Evolutionary conservation across 2,797 vertebrate genomes (phyloP).

Genomic region (Xiphophorus birchmanni): DNA sequence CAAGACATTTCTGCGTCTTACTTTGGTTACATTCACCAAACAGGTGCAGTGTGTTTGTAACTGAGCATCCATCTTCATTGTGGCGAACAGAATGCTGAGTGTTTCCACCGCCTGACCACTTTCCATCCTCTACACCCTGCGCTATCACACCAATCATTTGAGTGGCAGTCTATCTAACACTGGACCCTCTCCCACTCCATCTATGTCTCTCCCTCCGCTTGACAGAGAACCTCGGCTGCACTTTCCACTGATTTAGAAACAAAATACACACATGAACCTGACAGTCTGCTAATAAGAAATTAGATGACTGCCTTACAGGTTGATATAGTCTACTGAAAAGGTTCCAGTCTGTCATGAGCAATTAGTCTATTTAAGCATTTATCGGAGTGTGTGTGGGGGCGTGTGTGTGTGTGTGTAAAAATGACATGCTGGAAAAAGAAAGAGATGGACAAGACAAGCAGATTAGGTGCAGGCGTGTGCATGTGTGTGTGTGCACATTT

Average conservation of each 20-base stretch:
- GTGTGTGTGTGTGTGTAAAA: conserved; percentile 19
- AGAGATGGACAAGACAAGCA: conserved; percentile 26
- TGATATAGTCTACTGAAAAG: conserved; percentile 50
- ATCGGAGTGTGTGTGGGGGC: neutral
- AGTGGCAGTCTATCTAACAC: conserved; percentile 31
- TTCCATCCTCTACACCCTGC: conserved; percentile 13
- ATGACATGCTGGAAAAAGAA: conserved; percentile 25
- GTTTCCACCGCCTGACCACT: conserved; percentile 31
- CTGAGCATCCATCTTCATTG: neutral
- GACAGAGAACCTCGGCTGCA: conserved; percentile 30
- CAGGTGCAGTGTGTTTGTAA: neutral
- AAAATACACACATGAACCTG: conserved; percentile 40
- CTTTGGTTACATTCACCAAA: neutral
- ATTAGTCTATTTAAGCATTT: conserved; percentile 57
- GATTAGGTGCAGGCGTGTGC: conserved; percentile 21
- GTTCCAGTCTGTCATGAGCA: conserved; percentile 43
- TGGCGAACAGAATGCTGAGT: conserved; percentile 5
- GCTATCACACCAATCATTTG: conserved; percentile 44
- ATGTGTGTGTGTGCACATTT: conserved; percentile 31
- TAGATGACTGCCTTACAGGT: conserved; percentile 40
- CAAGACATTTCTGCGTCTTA: neutral
- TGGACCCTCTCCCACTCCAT: conserved; percentile 32
- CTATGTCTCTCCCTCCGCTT: conserved; percentile 1
- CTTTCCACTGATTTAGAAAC: conserved; percentile 36
- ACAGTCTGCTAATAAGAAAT: conserved; percentile 53